These are phyloP conservation scores for Buphagus erythrorhynchus DNA, from an alignment of 2,797 vertebrate species.

Conservation along the genomic window DNA sequence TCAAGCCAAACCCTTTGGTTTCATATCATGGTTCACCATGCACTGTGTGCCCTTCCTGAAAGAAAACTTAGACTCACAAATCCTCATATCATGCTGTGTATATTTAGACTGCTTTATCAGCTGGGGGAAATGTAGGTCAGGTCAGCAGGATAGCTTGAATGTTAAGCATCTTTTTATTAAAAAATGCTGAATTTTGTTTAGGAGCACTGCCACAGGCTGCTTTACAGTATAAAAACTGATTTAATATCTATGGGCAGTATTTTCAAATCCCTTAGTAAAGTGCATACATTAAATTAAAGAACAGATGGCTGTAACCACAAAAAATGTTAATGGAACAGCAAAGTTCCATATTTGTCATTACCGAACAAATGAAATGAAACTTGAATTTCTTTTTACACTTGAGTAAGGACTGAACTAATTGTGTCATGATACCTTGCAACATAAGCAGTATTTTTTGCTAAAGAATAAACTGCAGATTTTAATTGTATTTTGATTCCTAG, in stretches of 20 bases:
- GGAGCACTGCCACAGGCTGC: slow-evolving; percentile 48
- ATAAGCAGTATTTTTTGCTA: neutral
- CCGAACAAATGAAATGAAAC: neutral
- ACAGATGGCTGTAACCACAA: slow-evolving; percentile 26
- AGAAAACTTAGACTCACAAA: slow-evolving; percentile 44
- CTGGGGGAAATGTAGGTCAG: slow-evolving; percentile 55
- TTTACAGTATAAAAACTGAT: slow-evolving; percentile 50
- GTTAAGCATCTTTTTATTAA: slow-evolving; percentile 67
- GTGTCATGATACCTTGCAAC: neutral
- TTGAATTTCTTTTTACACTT: neutral
- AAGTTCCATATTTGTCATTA: neutral
- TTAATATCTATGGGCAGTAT: slow-evolving; percentile 22
- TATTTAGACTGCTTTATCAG: slow-evolving; percentile 61
- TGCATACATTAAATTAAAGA: slow-evolving; percentile 36
- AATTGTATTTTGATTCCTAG: neutral
- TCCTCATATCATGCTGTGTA: slow-evolving; percentile 35
- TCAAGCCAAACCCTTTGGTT: neutral
- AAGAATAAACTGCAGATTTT: neutral
- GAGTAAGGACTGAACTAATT: neutral
- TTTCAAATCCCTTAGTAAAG: slow-evolving; percentile 44
- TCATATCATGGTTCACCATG: neutral
- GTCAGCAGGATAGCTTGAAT: slow-evolving; percentile 57
- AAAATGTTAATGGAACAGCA: neutral
- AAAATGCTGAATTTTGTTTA: slow-evolving; percentile 58
- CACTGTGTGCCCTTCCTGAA: slow-evolving; percentile 36